Base-by-base conservation (phyloP, 2,113 vertebrate species). In the Albula goreensis region DNA sequence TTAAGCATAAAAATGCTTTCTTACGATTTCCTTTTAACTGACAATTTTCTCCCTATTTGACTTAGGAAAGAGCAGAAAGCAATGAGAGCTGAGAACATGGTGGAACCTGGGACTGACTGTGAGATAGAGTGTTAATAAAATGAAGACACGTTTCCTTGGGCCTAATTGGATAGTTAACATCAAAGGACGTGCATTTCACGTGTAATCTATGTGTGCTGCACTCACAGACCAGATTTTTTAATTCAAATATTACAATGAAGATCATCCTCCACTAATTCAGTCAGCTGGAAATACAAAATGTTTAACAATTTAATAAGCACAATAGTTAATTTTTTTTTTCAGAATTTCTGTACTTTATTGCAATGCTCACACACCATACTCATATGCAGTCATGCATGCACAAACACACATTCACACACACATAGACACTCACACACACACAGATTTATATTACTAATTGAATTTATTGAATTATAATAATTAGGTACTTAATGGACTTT, bases 161-260 rank as follows among this genome's bases (percentile, higher is more conserved):
- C 91, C 89, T 93, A 92, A 93, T 94, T 91, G 93, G 92, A 93
- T 91, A 91, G 92, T 93, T 94, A 91, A 94, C 93, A 94, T 95
- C 94, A 95, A 95, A 95, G 93, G 88, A 92, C 88, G 90, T 57
- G 85, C 90, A 90, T 90, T 92, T 93, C 90, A 90, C 90, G 90
- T 91, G 89, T 89, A 93, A 94, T 94, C 91, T 92, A 86, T 89
- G 91, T 91, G 89, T 89, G 79, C 88, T 89, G 91, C 91, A 89
- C 90, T 91, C 90, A 87, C 90, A 87, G 81, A 22, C 19, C 5
- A 87, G 41, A 90, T 89, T 88, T 90, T 89, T 86, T 78, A 80
- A 91, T 91, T 93, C 90, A 89, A 89, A 92, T 88, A 57, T 90
- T 92, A 90, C 93, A 93, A 94, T 94, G 92, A 93, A 92, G 93